A percentile compares a stretch with the other conserved stretches of the same genome.
Conservation (phyloP, 2,888 invertebrate species). For the Chymomyza procnemis region DNA sequence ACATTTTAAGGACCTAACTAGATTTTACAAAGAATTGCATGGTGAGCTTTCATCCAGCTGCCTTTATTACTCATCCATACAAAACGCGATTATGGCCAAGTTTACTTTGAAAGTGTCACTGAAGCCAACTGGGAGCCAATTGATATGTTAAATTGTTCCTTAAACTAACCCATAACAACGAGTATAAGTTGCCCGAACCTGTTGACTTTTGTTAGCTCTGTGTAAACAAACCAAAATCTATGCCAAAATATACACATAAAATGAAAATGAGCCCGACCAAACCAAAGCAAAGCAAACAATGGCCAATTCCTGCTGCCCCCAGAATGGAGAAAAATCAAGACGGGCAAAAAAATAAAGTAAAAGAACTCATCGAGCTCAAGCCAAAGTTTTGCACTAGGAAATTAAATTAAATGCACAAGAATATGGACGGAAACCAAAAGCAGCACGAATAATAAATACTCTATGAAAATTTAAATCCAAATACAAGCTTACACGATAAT, state of each 20-base stretch:
- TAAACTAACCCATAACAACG: not conserved
- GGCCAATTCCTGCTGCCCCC: not conserved
- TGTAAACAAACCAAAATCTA: not conserved
- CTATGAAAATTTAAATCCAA: too few relatives aligned
- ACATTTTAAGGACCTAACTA: too few relatives aligned
- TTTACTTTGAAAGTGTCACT: not conserved
- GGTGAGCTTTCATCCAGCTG: too few relatives aligned
- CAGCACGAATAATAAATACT: too few relatives aligned
- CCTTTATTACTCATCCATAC: too few relatives aligned
- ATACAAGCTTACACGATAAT: too few relatives aligned
- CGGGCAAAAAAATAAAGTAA: not conserved
- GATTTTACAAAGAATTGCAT: too few relatives aligned
- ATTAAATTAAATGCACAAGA: slow-evolving; percentile 31
- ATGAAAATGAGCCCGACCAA: not conserved
- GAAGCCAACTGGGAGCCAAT: not conserved
- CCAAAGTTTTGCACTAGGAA: slow-evolving; percentile 33
- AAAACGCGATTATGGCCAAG: not conserved
- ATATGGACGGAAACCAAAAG: not conserved
- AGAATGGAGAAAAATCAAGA: not conserved
- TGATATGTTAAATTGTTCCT: not conserved
- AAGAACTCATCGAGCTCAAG: not conserved
- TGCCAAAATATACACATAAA: not conserved
- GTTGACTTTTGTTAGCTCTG: not conserved
- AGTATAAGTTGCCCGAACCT: not conserved
- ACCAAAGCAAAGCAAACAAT: not conserved